Conservation (phyloP, 2,797 vertebrate genomes). For the Momotus momota region DNA sequence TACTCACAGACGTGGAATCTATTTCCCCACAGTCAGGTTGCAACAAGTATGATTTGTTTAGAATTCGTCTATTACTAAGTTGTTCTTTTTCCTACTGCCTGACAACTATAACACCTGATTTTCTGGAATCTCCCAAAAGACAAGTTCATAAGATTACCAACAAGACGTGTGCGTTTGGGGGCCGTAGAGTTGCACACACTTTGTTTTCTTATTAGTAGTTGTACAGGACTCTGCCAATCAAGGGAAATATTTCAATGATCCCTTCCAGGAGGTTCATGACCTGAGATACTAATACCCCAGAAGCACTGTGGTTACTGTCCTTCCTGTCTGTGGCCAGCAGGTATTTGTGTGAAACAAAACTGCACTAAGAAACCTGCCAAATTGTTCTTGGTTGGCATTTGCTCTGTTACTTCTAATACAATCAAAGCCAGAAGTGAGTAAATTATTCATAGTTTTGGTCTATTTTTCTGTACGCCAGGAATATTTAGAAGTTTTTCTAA, state of each 20-base stretch:
- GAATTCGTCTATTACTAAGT: background rate
- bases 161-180: fast-evolving
- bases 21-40: background rate
- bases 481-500: background rate
- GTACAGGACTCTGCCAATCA: background rate
- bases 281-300: background rate
- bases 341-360: fast-evolving
- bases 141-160: background rate
- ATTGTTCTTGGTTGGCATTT: background rate
- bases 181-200: background rate
- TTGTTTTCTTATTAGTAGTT: fast-evolving
- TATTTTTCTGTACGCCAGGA: background rate
- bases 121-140: background rate
- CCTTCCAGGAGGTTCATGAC: background rate
- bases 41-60: background rate
- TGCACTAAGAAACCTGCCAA: background rate
- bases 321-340: background rate
- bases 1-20: background rate
- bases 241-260: background rate
- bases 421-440: background rate
- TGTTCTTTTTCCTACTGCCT: background rate
- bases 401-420: background rate
- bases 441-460: background rate
- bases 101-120: background rate
- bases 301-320: background rate